A percentile compares a stretch with the other conserved stretches of the same genome.
Conservation (phyloP, 2,797 vertebrate species). For the Pseudopleuronectes americanus region DNA sequence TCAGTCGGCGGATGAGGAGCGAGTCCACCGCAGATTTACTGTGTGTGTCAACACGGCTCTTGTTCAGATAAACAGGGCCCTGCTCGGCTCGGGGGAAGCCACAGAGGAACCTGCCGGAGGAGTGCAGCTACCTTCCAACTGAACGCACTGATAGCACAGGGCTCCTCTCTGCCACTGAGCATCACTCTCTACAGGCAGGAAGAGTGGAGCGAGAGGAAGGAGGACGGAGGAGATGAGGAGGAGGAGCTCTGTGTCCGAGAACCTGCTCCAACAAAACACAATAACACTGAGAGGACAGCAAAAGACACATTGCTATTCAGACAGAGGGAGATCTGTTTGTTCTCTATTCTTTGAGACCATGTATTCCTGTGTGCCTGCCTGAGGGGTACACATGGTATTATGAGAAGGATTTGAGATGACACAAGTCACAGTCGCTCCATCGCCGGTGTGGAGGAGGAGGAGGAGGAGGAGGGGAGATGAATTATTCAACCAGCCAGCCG, state of each 20-base stretch:
- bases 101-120: slow-evolving; percentile 49
- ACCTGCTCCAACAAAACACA: slow-evolving; percentile 70
- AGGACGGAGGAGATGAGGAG: slow-evolving; percentile 39
- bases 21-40: slow-evolving; percentile 27
- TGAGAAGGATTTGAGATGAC: slow-evolving; percentile 81
- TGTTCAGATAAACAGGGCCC: slow-evolving; percentile 47
- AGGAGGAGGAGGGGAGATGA: slow-evolving; percentile 61
- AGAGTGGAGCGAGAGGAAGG: slow-evolving; percentile 45
- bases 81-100: slow-evolving; percentile 36
- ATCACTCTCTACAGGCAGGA: slow-evolving; percentile 58
- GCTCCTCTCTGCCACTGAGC: slow-evolving; percentile 53
- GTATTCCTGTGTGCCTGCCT: slow-evolving; percentile 66
- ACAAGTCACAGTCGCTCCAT: slow-evolving; percentile 80
- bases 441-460: slow-evolving; percentile 57
- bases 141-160: slow-evolving; percentile 58
- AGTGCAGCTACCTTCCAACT: slow-evolving; percentile 57
- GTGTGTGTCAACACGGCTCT: slow-evolving; percentile 35
- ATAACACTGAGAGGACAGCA: slow-evolving; percentile 50
- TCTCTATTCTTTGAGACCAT: slow-evolving; percentile 37
- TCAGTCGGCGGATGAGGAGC: slow-evolving; percentile 16
- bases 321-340: slow-evolving; percentile 58
- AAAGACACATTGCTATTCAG: slow-evolving; percentile 67
- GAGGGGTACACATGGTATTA: slow-evolving; percentile 75
- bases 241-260: slow-evolving; percentile 46
- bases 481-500: slow-evolving; percentile 77